Percentiles rank a stretch among this genome's conserved stretches.
These are phyloP conservation scores for Ceratina japonica DNA, from an alignment of 1,140 invertebrate genomes.

Conservation along the genomic window DNA sequence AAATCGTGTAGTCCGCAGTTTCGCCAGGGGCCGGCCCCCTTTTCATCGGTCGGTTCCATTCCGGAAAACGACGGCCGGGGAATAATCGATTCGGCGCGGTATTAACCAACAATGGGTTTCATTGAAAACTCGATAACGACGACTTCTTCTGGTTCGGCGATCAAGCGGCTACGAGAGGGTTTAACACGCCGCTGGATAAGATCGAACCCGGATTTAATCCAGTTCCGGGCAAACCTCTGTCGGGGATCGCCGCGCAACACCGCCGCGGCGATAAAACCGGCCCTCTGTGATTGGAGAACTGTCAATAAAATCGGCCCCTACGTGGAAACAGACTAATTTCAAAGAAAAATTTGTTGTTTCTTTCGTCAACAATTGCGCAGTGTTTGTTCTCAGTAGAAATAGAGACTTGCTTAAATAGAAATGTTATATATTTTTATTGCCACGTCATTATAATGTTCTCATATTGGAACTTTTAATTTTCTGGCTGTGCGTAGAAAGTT, in stretches of 20 bases:
- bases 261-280: background rate
- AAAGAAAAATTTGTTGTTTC: slow-evolving; percentile 5
- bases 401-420: no score
- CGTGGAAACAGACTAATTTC: slow-evolving; percentile 11
- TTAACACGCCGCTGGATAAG: slow-evolving; percentile 51
- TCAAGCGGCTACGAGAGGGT: slow-evolving; percentile 50
- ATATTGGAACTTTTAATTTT: background rate
- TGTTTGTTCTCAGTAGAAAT: no score
- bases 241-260: no score
- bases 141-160: slow-evolving; percentile 51
- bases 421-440: no score
- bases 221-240: slow-evolving; percentile 17
- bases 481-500: background rate
- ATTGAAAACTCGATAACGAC: slow-evolving; percentile 51
- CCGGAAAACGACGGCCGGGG: slow-evolving; percentile 34
- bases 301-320: slow-evolving; percentile 9
- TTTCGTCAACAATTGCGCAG: no score
- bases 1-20: slow-evolving; percentile 36
- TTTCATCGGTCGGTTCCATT: slow-evolving; percentile 25
- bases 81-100: slow-evolving; percentile 45
- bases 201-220: slow-evolving; percentile 41
- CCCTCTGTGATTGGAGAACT: slow-evolving; percentile 19
- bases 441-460: background rate
- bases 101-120: slow-evolving; percentile 55
- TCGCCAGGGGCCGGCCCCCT: background rate